A percentile compares a stretch with the other conserved stretches of the same genome.
Conservation (phyloP, 2,888 invertebrate genomes). For the Phragmatobia fuliginosa region DNA sequence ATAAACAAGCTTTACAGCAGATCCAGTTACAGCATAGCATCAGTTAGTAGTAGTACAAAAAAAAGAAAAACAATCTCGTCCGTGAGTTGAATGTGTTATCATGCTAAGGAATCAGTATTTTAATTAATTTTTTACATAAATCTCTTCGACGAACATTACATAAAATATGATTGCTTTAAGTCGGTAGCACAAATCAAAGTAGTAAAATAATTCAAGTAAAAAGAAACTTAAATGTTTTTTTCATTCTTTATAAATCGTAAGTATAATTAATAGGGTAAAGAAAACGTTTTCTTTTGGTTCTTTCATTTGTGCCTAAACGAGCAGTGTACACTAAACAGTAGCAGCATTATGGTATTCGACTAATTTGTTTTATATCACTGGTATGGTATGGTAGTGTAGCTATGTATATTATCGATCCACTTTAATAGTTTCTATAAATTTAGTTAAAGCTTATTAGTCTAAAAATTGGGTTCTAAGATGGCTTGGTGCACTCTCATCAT, state of each 20-base stretch:
- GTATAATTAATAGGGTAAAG: constrained; percentile 17
- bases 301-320: neutral
- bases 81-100: constrained; percentile 52
- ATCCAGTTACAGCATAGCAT: too few species aligned
- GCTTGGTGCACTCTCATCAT: neutral
- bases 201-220: constrained; percentile 23
- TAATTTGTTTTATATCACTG: too few species aligned
- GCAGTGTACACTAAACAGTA: too few species aligned
- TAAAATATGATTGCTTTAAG: constrained; percentile 63
- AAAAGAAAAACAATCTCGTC: constrained; percentile 47
- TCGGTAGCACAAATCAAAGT: constrained; percentile 42
- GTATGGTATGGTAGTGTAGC: too few species aligned
- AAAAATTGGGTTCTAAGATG: neutral
- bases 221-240: constrained; percentile 35
- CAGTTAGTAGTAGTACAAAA: constrained; percentile 44
- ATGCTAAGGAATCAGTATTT: constrained; percentile 55
- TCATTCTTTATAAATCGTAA: constrained; percentile 35
- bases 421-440: too few species aligned
- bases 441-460: neutral
- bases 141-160: constrained; percentile 59
- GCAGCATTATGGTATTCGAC: too few species aligned
- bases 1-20: too few species aligned
- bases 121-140: constrained; percentile 70
- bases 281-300: too few species aligned
- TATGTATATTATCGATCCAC: too few species aligned